These are phyloP conservation scores for Pogonomyrmex californicus DNA, from an alignment of 1,140 invertebrate species.

Conservation along the genomic window DNA sequence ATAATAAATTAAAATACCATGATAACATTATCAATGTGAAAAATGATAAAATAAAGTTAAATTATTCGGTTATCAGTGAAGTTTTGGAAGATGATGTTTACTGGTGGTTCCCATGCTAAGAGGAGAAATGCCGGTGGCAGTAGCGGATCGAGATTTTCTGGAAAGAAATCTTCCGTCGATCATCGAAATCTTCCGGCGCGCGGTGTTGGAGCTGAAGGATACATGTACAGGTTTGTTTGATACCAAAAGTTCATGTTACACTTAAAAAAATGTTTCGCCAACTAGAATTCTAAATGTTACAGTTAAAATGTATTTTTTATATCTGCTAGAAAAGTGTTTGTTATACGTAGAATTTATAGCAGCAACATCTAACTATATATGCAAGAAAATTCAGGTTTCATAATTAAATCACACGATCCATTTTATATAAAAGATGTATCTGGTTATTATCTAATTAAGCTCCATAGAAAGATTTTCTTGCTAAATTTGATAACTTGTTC, in stretches of 20 bases:
- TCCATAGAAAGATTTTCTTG: too few relatives aligned
- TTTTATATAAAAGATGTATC: too few relatives aligned
- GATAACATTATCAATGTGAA: neutral
- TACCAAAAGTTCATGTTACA: conserved; percentile 41
- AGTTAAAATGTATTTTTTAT: too few relatives aligned
- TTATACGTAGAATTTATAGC: too few relatives aligned
- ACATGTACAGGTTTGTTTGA: conserved; percentile 82
- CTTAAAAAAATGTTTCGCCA: too few relatives aligned
- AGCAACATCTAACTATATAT: too few relatives aligned
- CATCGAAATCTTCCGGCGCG: conserved; percentile 76
- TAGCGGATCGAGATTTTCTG: conserved; percentile 66
- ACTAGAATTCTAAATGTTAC: too few relatives aligned
- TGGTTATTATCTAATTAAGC: too few relatives aligned
- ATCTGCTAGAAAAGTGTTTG: too few relatives aligned
- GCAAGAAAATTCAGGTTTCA: too few relatives aligned
- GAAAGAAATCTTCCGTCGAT: conserved; percentile 80
- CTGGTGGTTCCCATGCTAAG: conserved; percentile 86
- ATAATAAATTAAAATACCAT: neutral
- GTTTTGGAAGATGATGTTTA: conserved; percentile 87
- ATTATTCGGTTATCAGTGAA: neutral
- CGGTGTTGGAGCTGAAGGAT: conserved; percentile 78
- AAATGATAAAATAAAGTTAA: neutral
- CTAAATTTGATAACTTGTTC: too few relatives aligned
- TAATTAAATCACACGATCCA: too few relatives aligned
- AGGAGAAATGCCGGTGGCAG: conserved; percentile 83